Percentiles rank a stretch among this genome's conserved stretches.
phyloP scores from a whole-genome alignment of 2,888 invertebrate genomes.

The Lithophane semibrunnea region DNA sequence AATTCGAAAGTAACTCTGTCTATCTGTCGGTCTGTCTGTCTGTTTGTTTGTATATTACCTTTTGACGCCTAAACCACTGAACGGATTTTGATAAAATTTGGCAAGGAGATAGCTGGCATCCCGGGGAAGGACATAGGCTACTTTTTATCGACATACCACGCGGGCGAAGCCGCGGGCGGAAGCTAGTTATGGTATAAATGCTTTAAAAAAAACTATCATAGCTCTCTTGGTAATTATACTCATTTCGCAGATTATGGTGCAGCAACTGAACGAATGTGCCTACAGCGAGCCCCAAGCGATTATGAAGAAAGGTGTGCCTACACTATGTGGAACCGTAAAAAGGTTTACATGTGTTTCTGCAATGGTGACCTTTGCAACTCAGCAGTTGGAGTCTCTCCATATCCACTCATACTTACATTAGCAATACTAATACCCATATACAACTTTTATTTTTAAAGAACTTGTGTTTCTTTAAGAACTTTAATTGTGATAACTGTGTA shows the following conservation, averaged over 20 bases:
- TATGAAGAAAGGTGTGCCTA: slow-evolving; percentile 97
- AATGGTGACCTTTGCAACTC: slow-evolving; percentile 96
- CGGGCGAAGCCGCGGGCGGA: too few relatives aligned
- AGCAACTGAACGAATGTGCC: slow-evolving; percentile 96
- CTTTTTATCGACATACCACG: too few relatives aligned
- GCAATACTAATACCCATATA: slow-evolving; percentile 70
- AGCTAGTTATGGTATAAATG: not conserved
- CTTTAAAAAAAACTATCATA: not conserved
- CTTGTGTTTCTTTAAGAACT: not conserved
- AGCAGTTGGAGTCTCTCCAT: slow-evolving; percentile 67
- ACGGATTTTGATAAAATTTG: too few relatives aligned
- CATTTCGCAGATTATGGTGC: slow-evolving; percentile 93
- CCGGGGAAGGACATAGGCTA: too few relatives aligned
- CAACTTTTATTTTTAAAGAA: slow-evolving; percentile 62
- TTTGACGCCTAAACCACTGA: too few relatives aligned
- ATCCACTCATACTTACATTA: slow-evolving; percentile 68
- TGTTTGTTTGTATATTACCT: too few relatives aligned
- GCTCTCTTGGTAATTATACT: not conserved
- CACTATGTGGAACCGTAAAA: slow-evolving; percentile 95
- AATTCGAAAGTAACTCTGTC: too few relatives aligned
- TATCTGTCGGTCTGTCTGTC: too few relatives aligned
- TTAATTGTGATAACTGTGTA: slow-evolving; percentile 48
- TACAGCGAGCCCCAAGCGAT: slow-evolving; percentile 96
- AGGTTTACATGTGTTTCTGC: slow-evolving; percentile 97
- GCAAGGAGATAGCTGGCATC: too few relatives aligned